Evolutionary conservation across 2,797 vertebrate species (phyloP).

Genomic region (Poeciliopsis presidionis): DNA sequence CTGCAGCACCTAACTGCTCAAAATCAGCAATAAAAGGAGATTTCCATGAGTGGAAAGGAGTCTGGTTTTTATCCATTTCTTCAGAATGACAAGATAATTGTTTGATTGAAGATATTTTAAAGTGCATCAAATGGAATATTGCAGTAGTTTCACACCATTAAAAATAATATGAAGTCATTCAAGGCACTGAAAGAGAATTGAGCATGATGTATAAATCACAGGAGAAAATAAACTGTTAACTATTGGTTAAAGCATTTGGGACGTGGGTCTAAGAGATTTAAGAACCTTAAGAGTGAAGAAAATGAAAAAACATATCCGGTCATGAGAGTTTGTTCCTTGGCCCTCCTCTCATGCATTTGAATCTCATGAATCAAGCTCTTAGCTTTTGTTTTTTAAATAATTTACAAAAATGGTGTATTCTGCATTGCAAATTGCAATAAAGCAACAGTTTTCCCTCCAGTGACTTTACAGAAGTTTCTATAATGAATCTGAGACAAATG

Average conservation of each 20-base stretch:
- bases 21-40: neutral
- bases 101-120: neutral
- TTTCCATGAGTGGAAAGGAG: neutral
- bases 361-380: neutral
- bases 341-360: neutral
- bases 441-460: slow-evolving; percentile 13
- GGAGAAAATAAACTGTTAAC: neutral
- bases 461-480: slow-evolving; percentile 41
- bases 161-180: neutral
- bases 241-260: neutral
- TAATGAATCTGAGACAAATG: slow-evolving; percentile 40
- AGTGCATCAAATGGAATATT: neutral
- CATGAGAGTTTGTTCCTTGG: neutral
- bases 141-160: neutral
- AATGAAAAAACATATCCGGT: too few species aligned
- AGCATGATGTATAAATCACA: neutral
- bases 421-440: neutral
- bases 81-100: neutral
- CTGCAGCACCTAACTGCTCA: neutral
- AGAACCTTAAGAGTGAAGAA: too few species aligned
- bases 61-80: neutral
- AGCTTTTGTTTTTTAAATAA: neutral
- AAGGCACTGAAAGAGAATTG: neutral
- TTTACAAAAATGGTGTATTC: neutral
- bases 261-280: neutral